Base-by-base conservation (phyloP, 2,888 invertebrate species). In the Cataglyphis rosenhaueri region DNA sequence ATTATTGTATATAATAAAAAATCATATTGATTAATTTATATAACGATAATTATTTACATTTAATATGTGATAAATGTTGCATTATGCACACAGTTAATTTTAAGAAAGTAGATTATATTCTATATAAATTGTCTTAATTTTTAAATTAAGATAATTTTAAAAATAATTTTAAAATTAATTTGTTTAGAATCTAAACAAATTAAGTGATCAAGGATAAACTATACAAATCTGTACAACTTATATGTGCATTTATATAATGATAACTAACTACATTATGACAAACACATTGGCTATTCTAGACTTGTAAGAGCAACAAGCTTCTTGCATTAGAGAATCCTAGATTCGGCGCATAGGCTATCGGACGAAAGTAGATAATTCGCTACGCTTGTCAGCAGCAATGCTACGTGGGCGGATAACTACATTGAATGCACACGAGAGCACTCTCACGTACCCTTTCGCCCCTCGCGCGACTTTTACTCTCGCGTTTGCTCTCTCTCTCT, bases 341-440 rank as follows among this genome's bases (percentile, higher is more conserved):
- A 66, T 21, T 68, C 64, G 78, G 35, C 35, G 73, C 66, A 74
- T 61, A 52, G 59, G 38, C 79, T 74, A 75, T 79, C 61, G 79
- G 61, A 35, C 70, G 44, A 74, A 52, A 74, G 81, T 81, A 74
- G 65, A 68, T 74, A 82, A 87, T 87, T 87, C 68, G 87, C 73
- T 66, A 74, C 32, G 87, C 83, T 86, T 82, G 65, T 87, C 87
- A 41, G 35, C 32, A 61, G 18, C 73, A 79, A 86, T 82, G 52
- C 75, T 76, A 55, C 48, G 79, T 79, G 44, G 82, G 68, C 32
- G 82, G 82, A 82, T 85, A 84, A 84, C 74, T 82, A 81, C 75
- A 41, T 73, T 62, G 55, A 78, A 57, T 55, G 55, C 68, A 74
- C 57, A 57, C 73, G 65, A 70, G 64, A 71, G 59, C 59, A 84